Evolutionary conservation across 2,797 vertebrate genomes (phyloP).

Genomic region (Silurus aristotelis): DNA sequence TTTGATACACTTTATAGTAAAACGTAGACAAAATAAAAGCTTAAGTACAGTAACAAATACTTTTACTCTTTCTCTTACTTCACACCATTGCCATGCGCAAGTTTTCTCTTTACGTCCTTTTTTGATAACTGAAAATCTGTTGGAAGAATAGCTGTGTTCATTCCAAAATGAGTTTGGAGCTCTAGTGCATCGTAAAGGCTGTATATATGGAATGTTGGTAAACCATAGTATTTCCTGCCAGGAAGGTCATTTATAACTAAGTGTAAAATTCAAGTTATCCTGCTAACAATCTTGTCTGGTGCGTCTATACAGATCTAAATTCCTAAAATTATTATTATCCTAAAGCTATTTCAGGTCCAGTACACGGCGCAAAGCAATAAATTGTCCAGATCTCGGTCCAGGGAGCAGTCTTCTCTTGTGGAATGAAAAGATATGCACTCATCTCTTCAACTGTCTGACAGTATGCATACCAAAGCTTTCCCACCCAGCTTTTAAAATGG

Average conservation of each 20-base stretch:
- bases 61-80: too few species aligned
- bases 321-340: not conserved
- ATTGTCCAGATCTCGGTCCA: slow-evolving; percentile 47
- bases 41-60: too few species aligned
- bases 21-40: too few species aligned
- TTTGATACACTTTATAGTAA: too few species aligned
- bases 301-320: not conserved
- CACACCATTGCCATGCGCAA: not conserved
- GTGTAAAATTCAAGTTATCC: slow-evolving; percentile 8
- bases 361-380: slow-evolving; percentile 30
- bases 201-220: not conserved
- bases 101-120: not conserved
- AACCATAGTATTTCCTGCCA: not conserved
- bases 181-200: not conserved
- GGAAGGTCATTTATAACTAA: not conserved
- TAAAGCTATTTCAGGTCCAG: slow-evolving; percentile 42
- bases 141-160: not conserved
- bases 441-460: slow-evolving; percentile 43
- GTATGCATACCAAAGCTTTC: slow-evolving; percentile 43
- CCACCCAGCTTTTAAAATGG: slow-evolving; percentile 55
- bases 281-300: slow-evolving; percentile 5
- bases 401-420: slow-evolving; percentile 21
- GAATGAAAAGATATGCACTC: slow-evolving; percentile 5
- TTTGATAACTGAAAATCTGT: not conserved
- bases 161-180: not conserved